phyloP scores from a whole-genome alignment of 1,140 invertebrate genomes.

The Melitaea cinxia region DNA sequence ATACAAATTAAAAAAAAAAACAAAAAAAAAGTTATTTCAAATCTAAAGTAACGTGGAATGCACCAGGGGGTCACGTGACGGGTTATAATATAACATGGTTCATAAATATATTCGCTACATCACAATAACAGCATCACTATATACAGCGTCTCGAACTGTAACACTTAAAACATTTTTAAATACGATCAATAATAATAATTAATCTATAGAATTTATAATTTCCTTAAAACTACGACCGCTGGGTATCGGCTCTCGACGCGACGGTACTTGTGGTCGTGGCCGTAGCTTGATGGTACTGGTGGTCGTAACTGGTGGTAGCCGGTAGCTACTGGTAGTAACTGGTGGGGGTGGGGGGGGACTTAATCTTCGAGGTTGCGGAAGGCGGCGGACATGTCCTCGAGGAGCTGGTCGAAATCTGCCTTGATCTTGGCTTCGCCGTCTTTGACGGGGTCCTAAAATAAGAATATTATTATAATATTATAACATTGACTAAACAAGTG shows the following conservation, averaged over 20 bases:
- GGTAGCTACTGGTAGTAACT: background rate
- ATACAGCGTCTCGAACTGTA: conserved; percentile 1
- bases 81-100: conserved; percentile 43
- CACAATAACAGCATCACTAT: conserved; percentile 51
- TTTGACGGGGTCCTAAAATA: conserved; percentile 94
- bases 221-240: background rate
- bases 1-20: conserved; percentile 24
- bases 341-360: background rate
- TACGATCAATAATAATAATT: background rate
- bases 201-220: conserved; percentile 5
- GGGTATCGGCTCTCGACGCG: conserved; percentile 33
- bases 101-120: conserved; percentile 55
- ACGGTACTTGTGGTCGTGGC: conserved; percentile 18
- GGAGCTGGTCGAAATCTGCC: conserved; percentile 96
- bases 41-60: conserved; percentile 63
- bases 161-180: conserved; percentile 12
- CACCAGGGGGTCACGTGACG: conserved; percentile 52
- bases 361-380: conserved; percentile 99
- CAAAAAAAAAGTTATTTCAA: conserved; percentile 21
- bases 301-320: background rate
- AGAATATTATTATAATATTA: conserved; percentile 1
- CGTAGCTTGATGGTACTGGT: background rate
- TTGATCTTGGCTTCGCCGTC: conserved; percentile 99
- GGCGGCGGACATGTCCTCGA: conserved; percentile 97
- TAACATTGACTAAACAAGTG: no score